Percentiles rank a stretch among this genome's conserved stretches.
Conservation (phyloP, 2,797 vertebrate species). For the Coregonus suidteri region DNA sequence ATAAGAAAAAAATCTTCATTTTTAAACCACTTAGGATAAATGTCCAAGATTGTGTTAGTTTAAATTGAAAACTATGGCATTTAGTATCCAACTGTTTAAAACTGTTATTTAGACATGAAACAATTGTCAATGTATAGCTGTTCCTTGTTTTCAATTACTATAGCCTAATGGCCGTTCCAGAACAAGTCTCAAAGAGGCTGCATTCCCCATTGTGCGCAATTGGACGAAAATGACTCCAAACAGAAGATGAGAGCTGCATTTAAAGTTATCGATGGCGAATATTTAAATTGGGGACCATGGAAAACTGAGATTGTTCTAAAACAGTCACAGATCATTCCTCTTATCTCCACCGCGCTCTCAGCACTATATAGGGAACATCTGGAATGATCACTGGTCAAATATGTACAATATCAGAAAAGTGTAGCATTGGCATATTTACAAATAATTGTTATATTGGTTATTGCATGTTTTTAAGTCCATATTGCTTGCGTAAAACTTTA, state of each 20-base stretch:
- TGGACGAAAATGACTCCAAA: not conserved
- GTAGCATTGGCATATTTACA: not conserved
- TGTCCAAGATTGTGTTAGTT: too few species aligned
- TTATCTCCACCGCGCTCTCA: not conserved
- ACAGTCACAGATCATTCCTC: not conserved
- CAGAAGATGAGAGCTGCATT: not conserved
- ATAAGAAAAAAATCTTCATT: not conserved
- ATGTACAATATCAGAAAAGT: not conserved
- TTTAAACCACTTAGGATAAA: not conserved
- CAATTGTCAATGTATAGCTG: not conserved
- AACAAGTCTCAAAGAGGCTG: not conserved
- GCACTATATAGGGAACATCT: not conserved
- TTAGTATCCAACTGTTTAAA: not conserved
- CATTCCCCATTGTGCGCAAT: not conserved
- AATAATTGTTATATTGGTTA: not conserved
- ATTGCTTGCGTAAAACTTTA: not conserved
- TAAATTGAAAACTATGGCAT: too few species aligned
- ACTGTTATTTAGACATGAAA: not conserved
- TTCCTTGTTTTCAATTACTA: not conserved
- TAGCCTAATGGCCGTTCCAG: not conserved
- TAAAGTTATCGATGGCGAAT: not conserved
- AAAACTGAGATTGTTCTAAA: not conserved
- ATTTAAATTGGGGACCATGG: not conserved
- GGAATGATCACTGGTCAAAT: not conserved
- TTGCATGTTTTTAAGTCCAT: too few species aligned